Conservation (phyloP, 2,888 invertebrate species). For the Matsumyia berberina region DNA sequence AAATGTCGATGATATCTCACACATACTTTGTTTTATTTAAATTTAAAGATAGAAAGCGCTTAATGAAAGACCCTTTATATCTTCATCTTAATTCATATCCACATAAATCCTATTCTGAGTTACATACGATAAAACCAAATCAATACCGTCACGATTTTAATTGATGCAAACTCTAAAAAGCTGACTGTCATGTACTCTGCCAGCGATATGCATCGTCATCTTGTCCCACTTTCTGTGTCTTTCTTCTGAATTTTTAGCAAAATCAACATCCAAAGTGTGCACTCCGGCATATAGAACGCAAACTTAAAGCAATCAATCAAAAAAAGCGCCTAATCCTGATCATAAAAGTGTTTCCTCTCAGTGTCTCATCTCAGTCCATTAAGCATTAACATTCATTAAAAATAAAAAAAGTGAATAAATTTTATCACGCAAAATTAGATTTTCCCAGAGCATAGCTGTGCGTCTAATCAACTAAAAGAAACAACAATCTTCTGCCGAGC, state of each 20-base stretch:
- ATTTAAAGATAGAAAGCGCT: too few species aligned
- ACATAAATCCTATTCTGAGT: too few species aligned
- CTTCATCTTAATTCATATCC: too few species aligned
- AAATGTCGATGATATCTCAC: too few species aligned
- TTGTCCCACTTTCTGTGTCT: too few species aligned
- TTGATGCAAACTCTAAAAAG: too few species aligned
- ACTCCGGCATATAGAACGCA: not conserved
- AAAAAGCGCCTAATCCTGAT: not conserved
- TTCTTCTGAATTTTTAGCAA: not conserved
- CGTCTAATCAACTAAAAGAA: constrained; percentile 13
- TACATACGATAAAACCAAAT: too few species aligned
- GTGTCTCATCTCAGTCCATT: constrained; percentile 3
- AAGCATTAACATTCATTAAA: constrained; percentile 20
- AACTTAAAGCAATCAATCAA: constrained; percentile 40
- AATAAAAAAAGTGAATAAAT: constrained; percentile 7
- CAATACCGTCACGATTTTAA: too few species aligned
- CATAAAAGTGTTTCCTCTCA: not conserved
- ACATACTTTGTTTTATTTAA: too few species aligned
- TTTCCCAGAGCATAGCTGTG: constrained; percentile 10
- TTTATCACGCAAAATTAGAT: constrained; percentile 47
- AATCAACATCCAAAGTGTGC: constrained; percentile 13
- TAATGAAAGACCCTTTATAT: too few species aligned
- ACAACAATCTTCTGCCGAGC: not conserved
- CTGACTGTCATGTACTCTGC: too few species aligned
- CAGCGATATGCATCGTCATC: too few species aligned